Evolutionary conservation across 2,797 vertebrate species (phyloP).

Genomic region (Gila robusta): DNA sequence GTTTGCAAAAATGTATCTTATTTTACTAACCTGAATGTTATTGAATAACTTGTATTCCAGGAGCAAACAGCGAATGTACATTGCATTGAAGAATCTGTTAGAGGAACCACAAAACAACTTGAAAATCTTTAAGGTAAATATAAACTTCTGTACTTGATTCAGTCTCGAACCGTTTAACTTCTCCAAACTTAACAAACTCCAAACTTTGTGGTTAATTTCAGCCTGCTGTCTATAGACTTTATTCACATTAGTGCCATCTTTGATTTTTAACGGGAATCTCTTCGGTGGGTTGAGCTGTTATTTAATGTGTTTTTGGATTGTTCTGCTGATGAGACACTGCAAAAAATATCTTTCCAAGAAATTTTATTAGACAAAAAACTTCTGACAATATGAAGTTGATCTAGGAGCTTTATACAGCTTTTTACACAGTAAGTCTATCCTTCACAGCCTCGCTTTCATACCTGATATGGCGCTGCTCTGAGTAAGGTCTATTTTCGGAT

Average conservation of each 20-base stretch:
- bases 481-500: neutral
- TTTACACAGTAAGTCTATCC: too few species aligned
- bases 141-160: neutral
- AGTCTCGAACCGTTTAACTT: neutral
- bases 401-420: too few species aligned
- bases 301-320: neutral
- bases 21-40: neutral
- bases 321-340: neutral
- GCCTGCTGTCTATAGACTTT: neutral
- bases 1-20: neutral
- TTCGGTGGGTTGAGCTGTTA: neutral
- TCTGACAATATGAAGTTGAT: too few species aligned
- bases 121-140: slow-evolving; percentile 96
- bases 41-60: slow-evolving; percentile 71
- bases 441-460: too few species aligned
- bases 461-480: too few species aligned
- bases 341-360: neutral
- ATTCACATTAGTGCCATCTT: neutral
- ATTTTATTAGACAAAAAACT: neutral
- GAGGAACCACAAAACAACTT: slow-evolving; percentile 98
- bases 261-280: neutral
- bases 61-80: slow-evolving; percentile 96
- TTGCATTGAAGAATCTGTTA: slow-evolving; percentile 94
- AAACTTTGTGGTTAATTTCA: neutral
- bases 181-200: too few species aligned